Evolutionary conservation across 2,888 invertebrate genomes (phyloP), one percentile per base, ranked within the genome.

Genomic region (Heliconius erato): DNA sequence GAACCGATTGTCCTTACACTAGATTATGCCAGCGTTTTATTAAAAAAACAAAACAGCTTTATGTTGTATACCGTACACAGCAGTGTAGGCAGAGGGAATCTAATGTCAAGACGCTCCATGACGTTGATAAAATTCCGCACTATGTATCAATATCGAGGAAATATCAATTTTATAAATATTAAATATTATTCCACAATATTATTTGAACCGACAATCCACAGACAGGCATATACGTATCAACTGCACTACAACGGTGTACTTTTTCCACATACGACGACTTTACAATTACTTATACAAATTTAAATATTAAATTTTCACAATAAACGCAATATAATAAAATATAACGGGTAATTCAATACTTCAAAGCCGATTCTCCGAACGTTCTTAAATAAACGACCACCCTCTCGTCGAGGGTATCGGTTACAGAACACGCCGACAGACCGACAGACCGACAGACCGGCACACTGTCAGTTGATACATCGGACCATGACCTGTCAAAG

Each of bases 321-420:
- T 67, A 78, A 68, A 68, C 23, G 67, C 44, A 28, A 67, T 72
- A 49, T 12, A 26, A 40, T 44, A 44, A 71, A n/a, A 26, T 26
- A 26, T 44, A 71, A 71, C 4, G 35, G 78, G 91, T 90, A 92
- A 92, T 86, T 65, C 83, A 89, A 92, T 90, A 89, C 88, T 80
- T 83, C 82, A 84, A 85, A 68, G 77, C 80, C 72, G 86, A 87
- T 93, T 93, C 93, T 89, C 87, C 90, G 93, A 94, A 94, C 86
- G 88, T 86, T 89, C 89, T 87, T 87, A 90, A 91, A 90, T 91
- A 91, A 85, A 90, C 91, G 93, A 92, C 94, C 92, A 94, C 93
- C 93, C 89, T 88, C 87, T 82, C 80, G 79, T 83, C 85, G 88
- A 80, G 81, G 71, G 85, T 93, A 90, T 94, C 93, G 85, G 91